phyloP scores from a whole-genome alignment of 1,140 invertebrate genomes.

The Ladona fulva region DNA sequence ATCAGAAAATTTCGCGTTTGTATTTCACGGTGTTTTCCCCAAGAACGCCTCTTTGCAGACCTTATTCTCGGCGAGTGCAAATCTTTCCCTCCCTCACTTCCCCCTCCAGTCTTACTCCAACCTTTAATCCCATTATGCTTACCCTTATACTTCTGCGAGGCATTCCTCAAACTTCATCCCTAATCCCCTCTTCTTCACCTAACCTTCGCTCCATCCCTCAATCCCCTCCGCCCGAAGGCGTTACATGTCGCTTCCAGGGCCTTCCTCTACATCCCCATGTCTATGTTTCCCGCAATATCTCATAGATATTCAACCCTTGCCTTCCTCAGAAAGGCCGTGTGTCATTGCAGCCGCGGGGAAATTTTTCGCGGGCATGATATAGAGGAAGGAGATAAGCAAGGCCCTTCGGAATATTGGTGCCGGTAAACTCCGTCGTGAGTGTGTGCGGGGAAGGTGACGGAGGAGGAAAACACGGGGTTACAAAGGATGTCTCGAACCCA shows the following conservation, averaged over 20 bases:
- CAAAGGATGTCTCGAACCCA: no score
- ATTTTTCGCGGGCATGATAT: background rate
- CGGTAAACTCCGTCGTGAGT: no score
- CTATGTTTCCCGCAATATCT: background rate
- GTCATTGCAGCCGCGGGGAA: background rate
- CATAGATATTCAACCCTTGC: background rate
- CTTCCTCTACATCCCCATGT: background rate
- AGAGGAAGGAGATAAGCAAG: slow-evolving; percentile 3
- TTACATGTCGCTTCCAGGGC: background rate
- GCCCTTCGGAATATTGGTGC: background rate
- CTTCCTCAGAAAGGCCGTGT: background rate
- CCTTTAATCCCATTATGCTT: slow-evolving; percentile 10
- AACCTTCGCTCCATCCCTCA: background rate
- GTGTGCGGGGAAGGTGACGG: no score
- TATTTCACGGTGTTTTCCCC: no score
- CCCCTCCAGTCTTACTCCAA: background rate
- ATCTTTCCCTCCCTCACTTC: no score
- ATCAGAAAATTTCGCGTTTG: no score
- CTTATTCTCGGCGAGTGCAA: no score
- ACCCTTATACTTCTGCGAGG: background rate
- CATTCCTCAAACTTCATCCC: background rate
- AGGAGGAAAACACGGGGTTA: no score
- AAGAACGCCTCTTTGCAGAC: no score
- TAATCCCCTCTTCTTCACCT: background rate
- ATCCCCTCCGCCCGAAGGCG: background rate